These are phyloP conservation scores for Laspeyria flexula DNA, from an alignment of 2,888 invertebrate species.

Conservation along the genomic window DNA sequence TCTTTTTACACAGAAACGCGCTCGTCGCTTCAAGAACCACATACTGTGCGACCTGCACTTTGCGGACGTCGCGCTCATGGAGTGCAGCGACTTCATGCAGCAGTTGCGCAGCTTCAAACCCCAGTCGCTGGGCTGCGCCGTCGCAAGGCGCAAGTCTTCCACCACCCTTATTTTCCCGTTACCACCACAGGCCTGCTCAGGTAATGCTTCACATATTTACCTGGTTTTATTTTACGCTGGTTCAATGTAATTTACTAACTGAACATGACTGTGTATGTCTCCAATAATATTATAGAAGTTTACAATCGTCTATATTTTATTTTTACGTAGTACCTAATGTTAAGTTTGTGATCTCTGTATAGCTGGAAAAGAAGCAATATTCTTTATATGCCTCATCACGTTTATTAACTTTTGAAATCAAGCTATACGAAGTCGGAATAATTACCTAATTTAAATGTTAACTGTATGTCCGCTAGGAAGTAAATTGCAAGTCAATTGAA, in stretches of 20 bases:
- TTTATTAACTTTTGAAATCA: background rate
- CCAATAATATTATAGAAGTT: no score
- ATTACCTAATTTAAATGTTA: no score
- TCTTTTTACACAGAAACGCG: constrained; percentile 80
- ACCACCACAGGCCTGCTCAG: constrained; percentile 97
- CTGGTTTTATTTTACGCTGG: background rate
- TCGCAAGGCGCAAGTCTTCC: constrained; percentile 96
- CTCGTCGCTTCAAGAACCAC: constrained; percentile 92
- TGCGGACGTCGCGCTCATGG: constrained; percentile 98
- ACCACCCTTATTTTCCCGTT: constrained; percentile 97
- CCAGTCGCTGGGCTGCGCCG: constrained; percentile 97
- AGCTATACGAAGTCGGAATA: background rate
- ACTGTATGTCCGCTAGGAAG: background rate
- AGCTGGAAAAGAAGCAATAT: no score
- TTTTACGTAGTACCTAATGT: no score
- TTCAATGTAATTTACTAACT: background rate
- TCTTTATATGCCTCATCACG: no score
- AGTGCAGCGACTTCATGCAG: constrained; percentile 99
- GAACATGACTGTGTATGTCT: no score
- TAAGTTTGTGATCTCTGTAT: no score
- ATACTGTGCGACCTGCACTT: constrained; percentile 98
- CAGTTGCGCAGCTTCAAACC: constrained; percentile 98
- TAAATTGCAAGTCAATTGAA: constrained; percentile 1
- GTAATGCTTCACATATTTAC: constrained; percentile 71
- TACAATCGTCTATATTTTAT: no score